Evolutionary conservation across 1,140 invertebrate genomes (phyloP), one percentile per base, ranked within the genome.

Genomic region (Plodia interpunctella): DNA sequence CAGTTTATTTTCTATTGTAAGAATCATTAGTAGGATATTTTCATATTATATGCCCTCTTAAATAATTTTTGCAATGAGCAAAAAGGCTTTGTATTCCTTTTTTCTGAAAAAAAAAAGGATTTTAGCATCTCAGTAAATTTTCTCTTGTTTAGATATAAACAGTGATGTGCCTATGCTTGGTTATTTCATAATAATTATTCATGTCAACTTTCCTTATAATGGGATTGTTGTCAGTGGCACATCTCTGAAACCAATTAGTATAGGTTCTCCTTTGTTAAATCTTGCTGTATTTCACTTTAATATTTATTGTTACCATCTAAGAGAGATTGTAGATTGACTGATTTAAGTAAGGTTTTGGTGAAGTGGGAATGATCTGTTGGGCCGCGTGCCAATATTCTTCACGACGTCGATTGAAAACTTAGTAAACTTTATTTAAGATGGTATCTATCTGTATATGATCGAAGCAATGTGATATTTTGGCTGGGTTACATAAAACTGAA

Each of bases 381-480:
- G 80, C 74, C 69, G 77, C 71, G 71, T 85, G 82, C 77, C 80
- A 79, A 75, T 74, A 58, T 65, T 65, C 58, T 65, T 68, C 58
- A 57, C 30, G 52, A 69, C 57, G 59, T 63, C 49, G 60, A n/a
- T 57, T 49, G 56, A 15, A 50, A 52, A 55, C 21, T 55, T 61
- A 62, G 55, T 49, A 38, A 57, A 49, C 55, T 17, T 53, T 56
- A 57, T 35, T 50, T 56, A 58, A 56, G 49, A 25, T 61, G 52
- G 28, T 20, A 59, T 57, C n/a, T 59, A 21, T 58, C n/a, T 59
- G 44, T 54, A 58, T 52, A 59, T 4, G 51, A 63, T 32, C 20
- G 56, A 63, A 59, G 65, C 56, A 61, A 64, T 64, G 62, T 68
- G 62, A 68, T 68, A 68, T 59, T 64, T 64, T 62, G 32, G n/a